A percentile compares a stretch with the other conserved stretches of the same genome.
Conservation (phyloP, 2,888 invertebrate genomes). For the Mesorhabditis spiculigera region DNA sequence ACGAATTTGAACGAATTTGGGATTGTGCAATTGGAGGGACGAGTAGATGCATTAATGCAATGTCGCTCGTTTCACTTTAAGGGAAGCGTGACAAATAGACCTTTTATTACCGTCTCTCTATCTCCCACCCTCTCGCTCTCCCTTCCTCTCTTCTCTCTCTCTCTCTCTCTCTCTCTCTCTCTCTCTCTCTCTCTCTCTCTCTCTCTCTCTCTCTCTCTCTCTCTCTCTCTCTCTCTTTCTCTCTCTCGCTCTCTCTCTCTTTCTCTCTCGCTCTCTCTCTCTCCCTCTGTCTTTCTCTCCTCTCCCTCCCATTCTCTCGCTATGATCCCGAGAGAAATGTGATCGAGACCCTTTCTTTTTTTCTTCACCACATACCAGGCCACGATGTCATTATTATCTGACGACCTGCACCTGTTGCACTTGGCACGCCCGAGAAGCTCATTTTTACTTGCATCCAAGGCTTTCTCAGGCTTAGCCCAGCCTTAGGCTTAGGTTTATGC, state of each 20-base stretch:
- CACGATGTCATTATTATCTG: too few relatives aligned
- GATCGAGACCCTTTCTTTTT: slow-evolving; percentile 2
- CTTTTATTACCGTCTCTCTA: background rate
- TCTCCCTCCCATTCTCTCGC: slow-evolving; percentile 10
- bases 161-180: slow-evolving; percentile 8
- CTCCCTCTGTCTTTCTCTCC: slow-evolving; percentile 8
- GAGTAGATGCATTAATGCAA: too few relatives aligned
- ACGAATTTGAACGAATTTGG: too few relatives aligned
- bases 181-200: slow-evolving; percentile 6
- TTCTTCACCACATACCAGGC: too few relatives aligned
- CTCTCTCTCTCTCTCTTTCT: slow-evolving; percentile 9
- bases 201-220: slow-evolving; percentile 7
- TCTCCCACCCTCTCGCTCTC: slow-evolving; percentile 13
- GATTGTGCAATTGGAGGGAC: too few relatives aligned
- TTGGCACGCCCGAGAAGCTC: too few relatives aligned
- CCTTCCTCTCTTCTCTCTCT: background rate
- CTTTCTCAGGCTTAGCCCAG: too few relatives aligned
- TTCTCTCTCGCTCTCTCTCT: slow-evolving; percentile 9
- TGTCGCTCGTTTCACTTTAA: too few relatives aligned
- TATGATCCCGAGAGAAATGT: background rate
- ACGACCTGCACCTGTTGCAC: too few relatives aligned
- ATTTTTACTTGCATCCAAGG: too few relatives aligned
- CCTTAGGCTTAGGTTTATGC: too few relatives aligned
- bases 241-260: background rate
- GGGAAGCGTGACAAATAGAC: too few relatives aligned